Conservation (phyloP, 2,797 vertebrate genomes). For the Crypturellus tataupa region DNA sequence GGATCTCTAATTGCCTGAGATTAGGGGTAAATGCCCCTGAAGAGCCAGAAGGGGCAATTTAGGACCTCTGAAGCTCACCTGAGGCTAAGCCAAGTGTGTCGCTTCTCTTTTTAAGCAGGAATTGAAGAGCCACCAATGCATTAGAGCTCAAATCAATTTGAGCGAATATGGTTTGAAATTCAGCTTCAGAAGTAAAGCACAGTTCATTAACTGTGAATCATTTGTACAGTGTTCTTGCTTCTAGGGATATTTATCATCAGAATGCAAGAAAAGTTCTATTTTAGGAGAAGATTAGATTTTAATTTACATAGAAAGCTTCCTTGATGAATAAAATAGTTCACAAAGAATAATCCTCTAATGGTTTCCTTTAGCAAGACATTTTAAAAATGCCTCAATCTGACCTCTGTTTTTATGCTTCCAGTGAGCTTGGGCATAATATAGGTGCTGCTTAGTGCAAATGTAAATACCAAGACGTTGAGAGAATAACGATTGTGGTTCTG, state of each 20-base stretch:
- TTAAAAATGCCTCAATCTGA: neutral
- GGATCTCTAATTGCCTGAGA: neutral
- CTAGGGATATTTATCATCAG: slow-evolving; percentile 64
- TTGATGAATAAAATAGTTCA: slow-evolving; percentile 35
- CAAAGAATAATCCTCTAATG: neutral
- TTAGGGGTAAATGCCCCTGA: neutral
- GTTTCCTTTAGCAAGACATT: neutral
- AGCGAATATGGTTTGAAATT: slow-evolving; percentile 66
- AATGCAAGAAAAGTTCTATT: slow-evolving; percentile 61
- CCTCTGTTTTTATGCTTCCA: neutral
- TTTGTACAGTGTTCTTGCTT: slow-evolving; percentile 64
- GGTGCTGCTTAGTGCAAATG: neutral
- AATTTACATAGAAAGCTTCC: slow-evolving; percentile 65
- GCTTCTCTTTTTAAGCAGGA: slow-evolving; percentile 55
- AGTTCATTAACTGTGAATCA: slow-evolving; percentile 68
- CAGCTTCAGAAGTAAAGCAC: slow-evolving; percentile 56
- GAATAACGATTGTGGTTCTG: neutral
- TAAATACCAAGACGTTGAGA: neutral
- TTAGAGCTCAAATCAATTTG: slow-evolving; percentile 67
- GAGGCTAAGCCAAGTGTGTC: slow-evolving; percentile 64
- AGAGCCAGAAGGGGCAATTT: slow-evolving; percentile 10
- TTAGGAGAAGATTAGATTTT: slow-evolving; percentile 56
- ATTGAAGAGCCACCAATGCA: slow-evolving; percentile 48
- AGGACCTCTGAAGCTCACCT: slow-evolving; percentile 38
- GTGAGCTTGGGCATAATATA: neutral